Base-by-base conservation (phyloP, 2,797 vertebrate genomes). In the Sarcophilus harrisii region DNA sequence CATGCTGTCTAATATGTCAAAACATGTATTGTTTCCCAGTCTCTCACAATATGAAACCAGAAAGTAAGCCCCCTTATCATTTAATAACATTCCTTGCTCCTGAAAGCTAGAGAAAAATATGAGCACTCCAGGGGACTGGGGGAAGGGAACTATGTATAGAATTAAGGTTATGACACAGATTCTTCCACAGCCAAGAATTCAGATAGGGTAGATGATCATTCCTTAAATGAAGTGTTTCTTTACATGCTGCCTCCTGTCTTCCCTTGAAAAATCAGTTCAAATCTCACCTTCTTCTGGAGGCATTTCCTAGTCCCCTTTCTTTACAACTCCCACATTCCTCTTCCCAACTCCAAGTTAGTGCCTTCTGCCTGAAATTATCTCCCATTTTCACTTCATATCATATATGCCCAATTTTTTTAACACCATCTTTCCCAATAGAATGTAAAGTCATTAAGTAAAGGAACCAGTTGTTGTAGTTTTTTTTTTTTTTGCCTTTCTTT, bases 11-110 rank as follows among this genome's bases (percentile, higher is more conserved):
- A 81, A 96, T 5, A 60, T 97, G 94, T 97, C 97, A 97, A 97
- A 97, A 96, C 45, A 59, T 14, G 94, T 96, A 97, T 96, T 98
- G 97, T 98, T 98, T 97, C 93, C 94, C 94, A 92, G 90, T 66
- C 16, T 94, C 59, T 95, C 94, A 96, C 58, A 98, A 96, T 14
- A 97, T 58, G n/a, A 95, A 97, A 96, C 8, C 58, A 96, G 94
- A 94, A 81, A 94, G 97, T 96, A 96, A 90, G 24, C 45, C 66
- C 73, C 52, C 92, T 98, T 98, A 98, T 97, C 93, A 98, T 97
- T 98, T 97, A 98, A 98, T 97, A 97, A 97, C 97, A 96, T 10
- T 94, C 91, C 30, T 58, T 95, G 92, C 57, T 96, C 92, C 60
- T 0, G 55, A 96, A 97, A 93, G 24, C n/a, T 66, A 32, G 58